Base-by-base conservation (phyloP, 2,888 invertebrate genomes). In the Dicranocentrus wangi region DNA sequence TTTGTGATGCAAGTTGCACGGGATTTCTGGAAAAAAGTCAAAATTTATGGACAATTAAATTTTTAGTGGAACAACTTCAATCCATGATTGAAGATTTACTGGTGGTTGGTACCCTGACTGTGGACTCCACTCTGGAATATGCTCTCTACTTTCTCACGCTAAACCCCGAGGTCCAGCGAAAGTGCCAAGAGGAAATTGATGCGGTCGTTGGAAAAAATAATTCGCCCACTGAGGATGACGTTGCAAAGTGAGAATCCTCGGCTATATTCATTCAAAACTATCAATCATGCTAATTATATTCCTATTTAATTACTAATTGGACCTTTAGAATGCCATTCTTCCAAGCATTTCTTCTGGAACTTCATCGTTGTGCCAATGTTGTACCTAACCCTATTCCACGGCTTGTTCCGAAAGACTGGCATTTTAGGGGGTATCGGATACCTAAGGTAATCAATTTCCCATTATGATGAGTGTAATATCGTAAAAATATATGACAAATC, bases 351-450 rank as follows among this genome's bases (percentile, higher is more conserved):
- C 43, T 83, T 19, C 43, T 80, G 32, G 83, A 83, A 63, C 76
- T 72, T 15, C 83, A 83, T 58, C 63, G 83, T 39, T 25, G 42
- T 10, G 83, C 71, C 2, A 77, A 76, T 55, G 55, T 83, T 13
- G 72, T 83, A n/a, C 83, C 80, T 7, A 77, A 53, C 28, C 83
- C 83, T 3, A 77, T 83, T 61, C 80, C 83, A 2, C 21, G 83
- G 13, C 0, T 68, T 15, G 61, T 66, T 13, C 76, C 75, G 0
- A 66, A 55, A 13, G 71, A 81, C 15, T 78, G 80, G 61, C 60
- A 65, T 2, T 65, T 58, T 17, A 27, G 73, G 3, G 84, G 82
- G 3, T 84, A 81, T 25, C 53, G 17, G 8, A 81, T 84, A 61
- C 84, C 84, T 8, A 75, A 81, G 72, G 84, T 78, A n/a, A 51